Base-by-base conservation (phyloP, 2,797 vertebrate genomes). In the Gambusia yucatana region DNA sequence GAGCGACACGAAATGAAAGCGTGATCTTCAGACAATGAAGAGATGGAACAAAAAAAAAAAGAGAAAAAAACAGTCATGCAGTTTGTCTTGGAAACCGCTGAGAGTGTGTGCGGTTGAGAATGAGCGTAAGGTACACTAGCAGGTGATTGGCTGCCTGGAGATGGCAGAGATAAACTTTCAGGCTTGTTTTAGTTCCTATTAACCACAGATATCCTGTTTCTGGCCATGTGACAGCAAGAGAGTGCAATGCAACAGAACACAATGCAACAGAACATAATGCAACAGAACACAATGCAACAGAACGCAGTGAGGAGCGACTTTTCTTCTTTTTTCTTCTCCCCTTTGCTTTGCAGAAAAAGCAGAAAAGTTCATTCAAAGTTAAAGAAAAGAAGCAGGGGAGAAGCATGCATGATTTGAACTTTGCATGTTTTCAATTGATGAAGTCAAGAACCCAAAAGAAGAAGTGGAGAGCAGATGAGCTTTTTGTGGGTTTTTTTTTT, bases 131-230 rank as follows among this genome's bases (percentile, higher is more conserved):
- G 93, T 94, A 96, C 93, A 44, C 84, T 93, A 84, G 84, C 84
- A 93, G 84, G 87, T 93, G 96, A 98, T 96, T 97, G 97, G 97
- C 93, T 96, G 86, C 79, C 86, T n/a, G 13, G 76, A 88, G 93
- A 95, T 94, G 91, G 86, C 82, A 41, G 61, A 95, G 94, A 95
- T 93, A 95, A 91, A 92, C 85, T 86, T 83, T 90, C 92, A 89
- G 88, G 79, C 91, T 93, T 92, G 84, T 94, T 95, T 95, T 91
- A 95, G 93, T 90, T 93, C 85, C 89, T 88, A 95, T 95, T 93
- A 95, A 96, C 95, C 95, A 90, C 95, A 95, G 79, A 93, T 94
- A 95, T 96, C 96, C 95, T 95, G 96, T 95, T 95, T 94, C 94
- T 87, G 88, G 87, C 90, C 94, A 81, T 82, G 93, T 95, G 92